Evolutionary conservation across 2,888 invertebrate species (phyloP).

Genomic region (Schizaphis graminum): DNA sequence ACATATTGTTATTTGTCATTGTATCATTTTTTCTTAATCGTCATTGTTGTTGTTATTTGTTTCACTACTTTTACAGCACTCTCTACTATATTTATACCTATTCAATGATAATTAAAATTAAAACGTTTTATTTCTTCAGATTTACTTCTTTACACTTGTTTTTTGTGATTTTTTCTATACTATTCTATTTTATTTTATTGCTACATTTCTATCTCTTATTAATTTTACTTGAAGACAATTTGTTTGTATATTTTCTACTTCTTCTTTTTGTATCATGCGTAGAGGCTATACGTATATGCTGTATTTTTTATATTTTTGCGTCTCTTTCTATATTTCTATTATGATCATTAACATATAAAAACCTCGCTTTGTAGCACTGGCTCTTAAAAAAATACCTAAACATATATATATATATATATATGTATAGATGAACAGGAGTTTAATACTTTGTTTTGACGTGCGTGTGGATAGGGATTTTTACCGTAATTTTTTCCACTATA

Average conservation of each 20-base stretch:
- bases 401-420: not conserved
- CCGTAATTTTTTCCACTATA: slow-evolving; percentile 2
- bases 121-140: slow-evolving; percentile 18
- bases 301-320: not conserved
- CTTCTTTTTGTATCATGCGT: slow-evolving; percentile 18
- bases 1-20: slow-evolving; percentile 48
- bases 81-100: slow-evolving; percentile 16
- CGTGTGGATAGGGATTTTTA: slow-evolving; percentile 2
- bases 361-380: slow-evolving; percentile 37
- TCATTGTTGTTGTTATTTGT: slow-evolving; percentile 40
- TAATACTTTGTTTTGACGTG: slow-evolving; percentile 55
- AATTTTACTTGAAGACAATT: slow-evolving; percentile 18
- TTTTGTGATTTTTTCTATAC: slow-evolving; percentile 31
- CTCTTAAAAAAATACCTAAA: not conserved
- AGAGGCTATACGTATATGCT: not conserved
- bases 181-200: slow-evolving; percentile 18
- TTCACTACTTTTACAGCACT: slow-evolving; percentile 40
- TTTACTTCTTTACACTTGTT: slow-evolving; percentile 47
- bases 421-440: slow-evolving; percentile 12
- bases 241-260: slow-evolving; percentile 37
- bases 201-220: not conserved
- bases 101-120: not conserved
- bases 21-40: slow-evolving; percentile 43
- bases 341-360: slow-evolving; percentile 24
- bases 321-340: slow-evolving; percentile 25